Conservation (phyloP, 2,888 invertebrate species). For the Perdita meconis region DNA sequence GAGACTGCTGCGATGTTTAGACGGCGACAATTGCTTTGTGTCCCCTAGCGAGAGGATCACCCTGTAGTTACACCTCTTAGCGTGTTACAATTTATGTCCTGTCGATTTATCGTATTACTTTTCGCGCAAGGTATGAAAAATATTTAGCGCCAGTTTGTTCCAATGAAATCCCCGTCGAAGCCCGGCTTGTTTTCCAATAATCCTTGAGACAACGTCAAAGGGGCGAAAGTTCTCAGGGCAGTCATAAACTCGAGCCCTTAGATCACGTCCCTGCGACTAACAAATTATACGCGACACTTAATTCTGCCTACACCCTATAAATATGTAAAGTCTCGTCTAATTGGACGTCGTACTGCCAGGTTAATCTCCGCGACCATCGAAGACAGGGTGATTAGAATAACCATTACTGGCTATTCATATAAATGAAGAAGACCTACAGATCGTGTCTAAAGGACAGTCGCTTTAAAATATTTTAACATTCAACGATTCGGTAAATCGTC, state of each 20-base stretch:
- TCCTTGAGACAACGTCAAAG: not conserved
- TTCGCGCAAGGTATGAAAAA: not conserved
- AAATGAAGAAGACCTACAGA: not conserved
- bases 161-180: not conserved
- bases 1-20: too few species aligned
- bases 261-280: not conserved
- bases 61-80: too few species aligned
- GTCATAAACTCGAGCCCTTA: not conserved
- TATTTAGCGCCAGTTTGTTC: not conserved
- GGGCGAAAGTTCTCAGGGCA: not conserved
- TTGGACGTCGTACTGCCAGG: not conserved
- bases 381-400: not conserved
- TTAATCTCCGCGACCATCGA: not conserved
- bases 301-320: slow-evolving; percentile 2
- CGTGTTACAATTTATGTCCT: not conserved
- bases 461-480: too few species aligned
- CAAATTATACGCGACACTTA: slow-evolving; percentile 3
- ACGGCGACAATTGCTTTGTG: too few species aligned
- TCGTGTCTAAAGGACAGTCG: too few species aligned
- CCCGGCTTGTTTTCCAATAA: not conserved
- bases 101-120: not conserved
- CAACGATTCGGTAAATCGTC: too few species aligned
- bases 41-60: too few species aligned
- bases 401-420: not conserved
- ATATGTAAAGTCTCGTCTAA: slow-evolving; percentile 2